Conservation (phyloP, 2,113 vertebrate genomes). For the Taurulus bubalis region DNA sequence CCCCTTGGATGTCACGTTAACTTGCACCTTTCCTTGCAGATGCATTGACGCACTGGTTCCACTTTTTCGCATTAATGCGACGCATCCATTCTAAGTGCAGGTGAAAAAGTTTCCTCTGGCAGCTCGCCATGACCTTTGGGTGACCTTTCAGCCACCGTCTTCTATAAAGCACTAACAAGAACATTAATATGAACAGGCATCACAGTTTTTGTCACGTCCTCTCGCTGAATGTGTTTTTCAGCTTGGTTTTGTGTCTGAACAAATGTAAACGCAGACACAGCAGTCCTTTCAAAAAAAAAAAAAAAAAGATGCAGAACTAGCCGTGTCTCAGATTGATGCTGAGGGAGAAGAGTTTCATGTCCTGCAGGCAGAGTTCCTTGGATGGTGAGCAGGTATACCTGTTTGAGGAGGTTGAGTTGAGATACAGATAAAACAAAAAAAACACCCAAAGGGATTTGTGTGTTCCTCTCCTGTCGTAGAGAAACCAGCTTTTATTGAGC, state of each 20-base stretch:
- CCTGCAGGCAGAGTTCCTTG: slow-evolving; percentile 22
- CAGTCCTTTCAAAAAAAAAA: slow-evolving; percentile 16
- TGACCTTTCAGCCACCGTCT: slow-evolving; percentile 39
- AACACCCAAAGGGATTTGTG: background rate
- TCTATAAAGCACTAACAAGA: slow-evolving; percentile 38
- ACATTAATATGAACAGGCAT: slow-evolving; percentile 47
- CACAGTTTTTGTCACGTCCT: slow-evolving; percentile 48
- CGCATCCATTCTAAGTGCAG: slow-evolving; percentile 18
- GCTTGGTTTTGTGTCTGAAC: slow-evolving; percentile 54
- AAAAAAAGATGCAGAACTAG: slow-evolving; percentile 34
- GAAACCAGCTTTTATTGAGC: slow-evolving; percentile 31
- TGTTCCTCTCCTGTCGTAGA: slow-evolving; percentile 20
- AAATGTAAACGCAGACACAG: slow-evolving; percentile 72
- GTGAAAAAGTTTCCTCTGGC: slow-evolving; percentile 9
- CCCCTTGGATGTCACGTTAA: background rate
- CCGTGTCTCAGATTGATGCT: slow-evolving; percentile 65
- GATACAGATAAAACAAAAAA: background rate
- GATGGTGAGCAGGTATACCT: slow-evolving; percentile 5
- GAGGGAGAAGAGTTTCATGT: slow-evolving; percentile 37
- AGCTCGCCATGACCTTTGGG: slow-evolving; percentile 26
- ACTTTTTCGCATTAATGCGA: background rate
- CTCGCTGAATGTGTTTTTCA: slow-evolving; percentile 29
- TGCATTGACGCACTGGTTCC: background rate
- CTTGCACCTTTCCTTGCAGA: slow-evolving; percentile 5
- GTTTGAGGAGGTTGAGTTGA: slow-evolving; percentile 10